phyloP scores from a whole-genome alignment of 2,797 vertebrate species.

The Falco naumanni region DNA sequence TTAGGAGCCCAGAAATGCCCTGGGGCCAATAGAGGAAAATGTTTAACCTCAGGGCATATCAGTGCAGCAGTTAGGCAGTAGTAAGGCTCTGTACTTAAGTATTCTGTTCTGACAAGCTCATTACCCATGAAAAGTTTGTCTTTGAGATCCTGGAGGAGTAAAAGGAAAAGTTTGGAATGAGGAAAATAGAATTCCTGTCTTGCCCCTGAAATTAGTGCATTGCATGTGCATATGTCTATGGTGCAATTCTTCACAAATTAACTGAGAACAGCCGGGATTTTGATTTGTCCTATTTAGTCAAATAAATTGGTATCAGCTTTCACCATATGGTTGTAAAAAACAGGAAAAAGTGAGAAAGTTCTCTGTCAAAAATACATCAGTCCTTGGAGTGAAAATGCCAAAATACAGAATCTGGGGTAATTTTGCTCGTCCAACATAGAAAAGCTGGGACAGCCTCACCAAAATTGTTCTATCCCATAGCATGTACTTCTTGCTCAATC shows the following conservation, averaged over 20 bases:
- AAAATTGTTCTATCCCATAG: background rate
- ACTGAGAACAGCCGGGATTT: background rate
- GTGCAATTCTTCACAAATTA: background rate
- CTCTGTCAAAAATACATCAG: background rate
- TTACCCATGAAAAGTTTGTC: background rate
- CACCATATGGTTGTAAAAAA: background rate
- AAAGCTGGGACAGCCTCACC: background rate
- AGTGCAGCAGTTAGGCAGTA: background rate
- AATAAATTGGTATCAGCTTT: background rate
- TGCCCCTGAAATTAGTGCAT: fast-evolving
- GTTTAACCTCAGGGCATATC: background rate
- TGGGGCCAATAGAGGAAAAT: background rate
- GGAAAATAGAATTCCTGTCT: background rate
- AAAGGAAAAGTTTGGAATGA: background rate
- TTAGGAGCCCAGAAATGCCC: background rate
- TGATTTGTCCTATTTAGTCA: background rate
- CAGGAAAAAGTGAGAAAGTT: background rate
- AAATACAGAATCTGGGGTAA: background rate
- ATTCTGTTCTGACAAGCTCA: background rate
- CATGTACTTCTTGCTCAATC: background rate
- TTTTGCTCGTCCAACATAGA: background rate
- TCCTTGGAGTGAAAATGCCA: background rate
- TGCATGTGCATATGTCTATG: background rate
- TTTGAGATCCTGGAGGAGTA: background rate
- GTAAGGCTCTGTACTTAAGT: background rate